Percentiles rank a stretch among this genome's conserved stretches.
Conservation (phyloP, 2,113 vertebrate species). For the Tinamus guttatus region DNA sequence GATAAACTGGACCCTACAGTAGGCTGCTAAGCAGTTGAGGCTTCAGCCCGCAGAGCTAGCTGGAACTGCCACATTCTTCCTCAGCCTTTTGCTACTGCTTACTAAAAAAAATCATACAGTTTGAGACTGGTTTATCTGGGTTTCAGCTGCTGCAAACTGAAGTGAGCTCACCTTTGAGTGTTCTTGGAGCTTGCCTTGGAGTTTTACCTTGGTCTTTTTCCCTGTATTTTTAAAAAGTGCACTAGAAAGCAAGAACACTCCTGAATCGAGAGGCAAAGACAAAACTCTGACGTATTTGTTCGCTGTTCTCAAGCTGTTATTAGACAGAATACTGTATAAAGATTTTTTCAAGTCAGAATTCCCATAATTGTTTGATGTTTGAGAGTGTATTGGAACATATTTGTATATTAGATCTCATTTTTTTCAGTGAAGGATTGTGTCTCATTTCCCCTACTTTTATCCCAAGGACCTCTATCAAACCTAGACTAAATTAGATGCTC, state of each 20-base stretch:
- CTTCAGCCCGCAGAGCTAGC: neutral
- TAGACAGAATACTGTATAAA: neutral
- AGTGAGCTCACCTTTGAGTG: neutral
- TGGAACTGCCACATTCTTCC: neutral
- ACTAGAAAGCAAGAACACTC: neutral
- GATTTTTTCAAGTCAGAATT: neutral
- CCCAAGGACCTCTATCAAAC: neutral
- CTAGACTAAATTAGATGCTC: neutral
- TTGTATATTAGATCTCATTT: neutral
- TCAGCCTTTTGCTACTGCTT: neutral
- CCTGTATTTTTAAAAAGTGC: neutral
- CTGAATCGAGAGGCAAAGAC: neutral
- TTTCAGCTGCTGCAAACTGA: neutral
- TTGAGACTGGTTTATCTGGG: neutral
- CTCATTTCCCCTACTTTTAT: neutral
- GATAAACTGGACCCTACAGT: neutral
- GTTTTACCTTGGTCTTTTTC: neutral
- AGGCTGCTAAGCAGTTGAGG: neutral
- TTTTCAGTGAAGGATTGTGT: neutral
- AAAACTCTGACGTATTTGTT: neutral
- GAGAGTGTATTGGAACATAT: neutral
- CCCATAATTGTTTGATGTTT: neutral
- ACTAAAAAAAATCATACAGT: neutral
- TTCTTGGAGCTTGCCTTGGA: neutral
- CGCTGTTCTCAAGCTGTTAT: neutral